Percentiles rank a stretch among this genome's conserved stretches.
These are phyloP conservation scores for Brachyptera putata DNA, from an alignment of 2,888 invertebrate species.

Conservation along the genomic window DNA sequence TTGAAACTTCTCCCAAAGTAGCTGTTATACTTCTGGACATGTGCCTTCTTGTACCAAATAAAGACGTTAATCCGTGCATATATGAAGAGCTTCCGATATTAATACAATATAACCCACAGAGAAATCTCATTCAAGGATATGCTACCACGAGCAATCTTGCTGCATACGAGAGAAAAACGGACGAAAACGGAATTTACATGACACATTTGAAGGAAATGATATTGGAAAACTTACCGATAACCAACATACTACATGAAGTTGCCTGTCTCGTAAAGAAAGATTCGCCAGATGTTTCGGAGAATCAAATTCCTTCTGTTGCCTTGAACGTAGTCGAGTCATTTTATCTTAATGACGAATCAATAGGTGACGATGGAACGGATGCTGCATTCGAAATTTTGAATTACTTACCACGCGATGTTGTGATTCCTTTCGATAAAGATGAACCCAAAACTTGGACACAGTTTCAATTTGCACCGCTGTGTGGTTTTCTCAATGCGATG, in stretches of 20 bases:
- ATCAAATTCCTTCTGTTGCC: constrained; percentile 34
- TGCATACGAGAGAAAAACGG: constrained; percentile 38
- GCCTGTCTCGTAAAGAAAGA: constrained; percentile 51
- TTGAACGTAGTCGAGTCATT: constrained; percentile 32
- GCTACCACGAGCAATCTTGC: constrained; percentile 42
- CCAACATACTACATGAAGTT: constrained; percentile 48
- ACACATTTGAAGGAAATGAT: constrained; percentile 47
- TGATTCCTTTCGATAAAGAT: too few species aligned
- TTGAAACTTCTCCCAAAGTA: constrained; percentile 47
- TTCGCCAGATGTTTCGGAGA: constrained; percentile 51
- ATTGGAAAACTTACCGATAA: constrained; percentile 46
- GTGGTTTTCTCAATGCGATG: constrained; percentile 23
- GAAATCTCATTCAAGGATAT: constrained; percentile 47
- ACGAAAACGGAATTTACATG: constrained; percentile 40
- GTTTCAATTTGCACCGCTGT: background rate
- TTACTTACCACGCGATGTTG: constrained; percentile 4
- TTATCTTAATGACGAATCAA: constrained; percentile 30
- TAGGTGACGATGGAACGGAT: constrained; percentile 20
- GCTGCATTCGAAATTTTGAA: constrained; percentile 15
- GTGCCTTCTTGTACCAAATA: constrained; percentile 51
- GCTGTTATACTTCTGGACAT: constrained; percentile 53
- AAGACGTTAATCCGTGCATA: constrained; percentile 39
- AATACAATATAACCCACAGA: constrained; percentile 45
- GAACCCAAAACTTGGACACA: background rate
- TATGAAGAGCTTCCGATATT: constrained; percentile 41